These are phyloP conservation scores for Hoplodrina blanda DNA, from an alignment of 2,888 invertebrate genomes.

Conservation along the genomic window DNA sequence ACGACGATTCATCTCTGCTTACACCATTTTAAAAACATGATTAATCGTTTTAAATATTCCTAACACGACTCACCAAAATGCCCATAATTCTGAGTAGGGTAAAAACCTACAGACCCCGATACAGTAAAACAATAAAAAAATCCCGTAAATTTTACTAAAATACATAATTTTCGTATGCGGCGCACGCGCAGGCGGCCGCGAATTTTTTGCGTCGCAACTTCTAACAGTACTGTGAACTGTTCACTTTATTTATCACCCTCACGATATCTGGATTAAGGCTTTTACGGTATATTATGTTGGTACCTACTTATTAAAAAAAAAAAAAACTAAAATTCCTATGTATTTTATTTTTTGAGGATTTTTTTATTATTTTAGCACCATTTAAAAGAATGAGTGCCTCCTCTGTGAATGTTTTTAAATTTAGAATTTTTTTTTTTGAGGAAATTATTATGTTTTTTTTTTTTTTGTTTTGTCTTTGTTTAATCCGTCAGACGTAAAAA, in stretches of 20 bases:
- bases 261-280: constrained; percentile 58
- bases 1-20: neutral
- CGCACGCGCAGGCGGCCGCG: constrained; percentile 44
- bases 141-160: constrained; percentile 62
- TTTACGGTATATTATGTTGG: constrained; percentile 17
- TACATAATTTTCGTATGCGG: constrained; percentile 35
- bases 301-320: neutral
- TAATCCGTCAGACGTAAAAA: too few species aligned
- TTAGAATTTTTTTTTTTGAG: too few species aligned
- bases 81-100: constrained; percentile 21
- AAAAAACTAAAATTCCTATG: too few species aligned
- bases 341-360: too few species aligned
- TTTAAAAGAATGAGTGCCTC: too few species aligned
- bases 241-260: constrained; percentile 51
- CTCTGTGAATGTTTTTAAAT: too few species aligned
- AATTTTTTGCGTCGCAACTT: constrained; percentile 49
- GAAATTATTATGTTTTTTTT: too few species aligned
- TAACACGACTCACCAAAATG: constrained; percentile 31
- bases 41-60: constrained; percentile 14
- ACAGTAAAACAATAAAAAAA: constrained; percentile 53
- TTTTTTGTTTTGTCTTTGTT: too few species aligned
- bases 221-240: constrained; percentile 55
- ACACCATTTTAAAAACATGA: constrained; percentile 6
- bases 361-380: too few species aligned
- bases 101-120: constrained; percentile 56